These are phyloP conservation scores for Botia kubotai DNA, from an alignment of 2,797 vertebrate species.

Conservation along the genomic window DNA sequence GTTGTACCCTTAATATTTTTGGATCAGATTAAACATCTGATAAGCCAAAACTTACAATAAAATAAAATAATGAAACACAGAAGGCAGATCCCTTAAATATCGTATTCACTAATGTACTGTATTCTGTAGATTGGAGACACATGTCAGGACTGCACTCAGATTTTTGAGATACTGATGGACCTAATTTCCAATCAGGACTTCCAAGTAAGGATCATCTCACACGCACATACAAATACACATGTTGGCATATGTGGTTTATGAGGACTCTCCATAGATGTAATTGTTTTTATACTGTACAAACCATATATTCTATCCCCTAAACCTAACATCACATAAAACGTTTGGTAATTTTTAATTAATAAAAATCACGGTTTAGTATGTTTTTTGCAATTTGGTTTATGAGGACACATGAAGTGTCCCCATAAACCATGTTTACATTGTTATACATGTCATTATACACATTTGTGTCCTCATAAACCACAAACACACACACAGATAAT, in stretches of 20 bases:
- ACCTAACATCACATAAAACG: too few relatives aligned
- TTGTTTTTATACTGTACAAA: too few relatives aligned
- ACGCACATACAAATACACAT: neutral
- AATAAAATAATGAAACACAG: neutral
- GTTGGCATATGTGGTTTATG: too few relatives aligned
- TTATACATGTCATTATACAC: too few relatives aligned
- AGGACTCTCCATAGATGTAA: too few relatives aligned
- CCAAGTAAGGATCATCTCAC: conserved; percentile 67
- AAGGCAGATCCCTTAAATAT: neutral
- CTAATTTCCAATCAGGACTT: conserved; percentile 72
- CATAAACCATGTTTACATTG: too few relatives aligned
- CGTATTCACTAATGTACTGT: neutral
- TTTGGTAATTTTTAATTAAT: too few relatives aligned
- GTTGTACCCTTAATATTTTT: neutral
- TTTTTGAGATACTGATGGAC: conserved; percentile 73
- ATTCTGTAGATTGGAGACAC: conserved; percentile 66
- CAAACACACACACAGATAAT: neutral
- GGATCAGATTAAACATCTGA: neutral
- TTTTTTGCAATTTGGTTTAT: too few relatives aligned
- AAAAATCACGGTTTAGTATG: too few relatives aligned
- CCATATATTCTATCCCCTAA: too few relatives aligned
- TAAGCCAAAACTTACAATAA: neutral
- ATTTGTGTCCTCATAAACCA: too few relatives aligned
- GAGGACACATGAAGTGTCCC: too few relatives aligned
- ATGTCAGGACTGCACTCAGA: conserved; percentile 78